Evolutionary conservation across 2,113 vertebrate species (phyloP).

Genomic region (Carassius carassius): DNA sequence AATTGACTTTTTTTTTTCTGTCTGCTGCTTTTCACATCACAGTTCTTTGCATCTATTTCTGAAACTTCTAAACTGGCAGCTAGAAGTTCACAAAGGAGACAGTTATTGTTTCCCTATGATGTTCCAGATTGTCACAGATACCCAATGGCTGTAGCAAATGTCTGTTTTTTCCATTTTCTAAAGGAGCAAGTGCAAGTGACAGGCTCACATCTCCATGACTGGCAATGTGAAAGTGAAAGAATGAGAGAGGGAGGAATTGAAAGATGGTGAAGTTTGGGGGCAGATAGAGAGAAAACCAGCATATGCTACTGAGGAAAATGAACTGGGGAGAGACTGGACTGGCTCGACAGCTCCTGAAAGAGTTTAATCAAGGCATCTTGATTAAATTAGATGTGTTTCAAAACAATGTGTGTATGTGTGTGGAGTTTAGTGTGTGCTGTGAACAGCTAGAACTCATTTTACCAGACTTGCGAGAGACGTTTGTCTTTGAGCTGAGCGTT

Average conservation of each 20-base stretch:
- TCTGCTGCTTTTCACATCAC: background rate
- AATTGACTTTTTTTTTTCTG: background rate
- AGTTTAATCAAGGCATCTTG: conserved; percentile 48
- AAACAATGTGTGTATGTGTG: background rate
- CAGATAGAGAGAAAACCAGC: conserved; percentile 6
- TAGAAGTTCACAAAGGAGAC: background rate
- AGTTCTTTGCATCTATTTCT: background rate
- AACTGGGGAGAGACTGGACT: background rate
- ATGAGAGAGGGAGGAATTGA: background rate
- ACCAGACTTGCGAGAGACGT: background rate
- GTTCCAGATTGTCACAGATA: background rate
- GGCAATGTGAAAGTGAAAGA: background rate
- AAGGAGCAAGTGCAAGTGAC: background rate
- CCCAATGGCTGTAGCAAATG: conserved; percentile 1
- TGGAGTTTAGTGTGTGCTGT: background rate
- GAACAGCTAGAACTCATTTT: background rate
- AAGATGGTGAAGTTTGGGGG: background rate
- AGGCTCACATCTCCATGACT: conserved; percentile 13
- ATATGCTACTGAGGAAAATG: conserved; percentile 29
- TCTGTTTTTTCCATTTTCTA: conserved; percentile 7
- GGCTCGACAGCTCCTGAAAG: conserved; percentile 13
- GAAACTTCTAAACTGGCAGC: background rate
- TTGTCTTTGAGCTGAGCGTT: conserved; percentile 14
- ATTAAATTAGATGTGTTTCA: conserved; percentile 51
- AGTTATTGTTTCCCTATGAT: background rate